Conservation (phyloP, 1,140 invertebrate species). For the Protaetia brevitarsis region DNA sequence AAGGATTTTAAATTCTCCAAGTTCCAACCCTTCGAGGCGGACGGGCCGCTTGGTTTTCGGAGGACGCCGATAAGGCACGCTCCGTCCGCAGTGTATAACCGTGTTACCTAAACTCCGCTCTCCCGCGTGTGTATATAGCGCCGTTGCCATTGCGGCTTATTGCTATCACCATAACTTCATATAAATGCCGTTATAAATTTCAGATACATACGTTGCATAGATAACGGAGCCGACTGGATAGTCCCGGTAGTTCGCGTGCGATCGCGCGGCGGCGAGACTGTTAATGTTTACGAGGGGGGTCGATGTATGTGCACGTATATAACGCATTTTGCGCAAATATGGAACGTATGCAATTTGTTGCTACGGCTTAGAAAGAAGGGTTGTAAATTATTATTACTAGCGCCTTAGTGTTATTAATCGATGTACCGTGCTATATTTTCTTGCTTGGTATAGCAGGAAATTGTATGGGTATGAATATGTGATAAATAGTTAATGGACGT, state of each 20-base stretch:
- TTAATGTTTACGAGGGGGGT: not conserved
- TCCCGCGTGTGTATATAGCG: not conserved
- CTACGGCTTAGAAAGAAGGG: not conserved
- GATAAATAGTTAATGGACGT: too few relatives aligned
- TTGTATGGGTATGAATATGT: too few relatives aligned
- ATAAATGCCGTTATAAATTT: slow-evolving; percentile 12
- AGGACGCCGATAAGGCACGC: slow-evolving; percentile 30
- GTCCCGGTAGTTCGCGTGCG: not conserved
- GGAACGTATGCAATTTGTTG: not conserved
- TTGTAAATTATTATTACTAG: not conserved
- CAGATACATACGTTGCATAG: slow-evolving; percentile 2
- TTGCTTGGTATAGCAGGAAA: too few relatives aligned
- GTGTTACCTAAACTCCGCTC: slow-evolving; percentile 12
- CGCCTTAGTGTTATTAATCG: too few relatives aligned
- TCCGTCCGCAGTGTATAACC: not conserved
- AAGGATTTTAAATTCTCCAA: not conserved
- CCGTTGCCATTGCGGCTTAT: not conserved
- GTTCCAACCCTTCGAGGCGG: not conserved
- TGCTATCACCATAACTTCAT: slow-evolving; percentile 18
- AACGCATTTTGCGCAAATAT: not conserved
- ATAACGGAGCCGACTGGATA: not conserved
- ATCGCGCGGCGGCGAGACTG: not conserved
- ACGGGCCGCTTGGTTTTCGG: slow-evolving; percentile 7
- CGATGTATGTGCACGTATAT: not conserved
- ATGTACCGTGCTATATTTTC: too few relatives aligned